Evolutionary conservation across 2,888 invertebrate species (phyloP), one percentile per base, ranked within the genome.

Genomic region (Neria commutata): DNA sequence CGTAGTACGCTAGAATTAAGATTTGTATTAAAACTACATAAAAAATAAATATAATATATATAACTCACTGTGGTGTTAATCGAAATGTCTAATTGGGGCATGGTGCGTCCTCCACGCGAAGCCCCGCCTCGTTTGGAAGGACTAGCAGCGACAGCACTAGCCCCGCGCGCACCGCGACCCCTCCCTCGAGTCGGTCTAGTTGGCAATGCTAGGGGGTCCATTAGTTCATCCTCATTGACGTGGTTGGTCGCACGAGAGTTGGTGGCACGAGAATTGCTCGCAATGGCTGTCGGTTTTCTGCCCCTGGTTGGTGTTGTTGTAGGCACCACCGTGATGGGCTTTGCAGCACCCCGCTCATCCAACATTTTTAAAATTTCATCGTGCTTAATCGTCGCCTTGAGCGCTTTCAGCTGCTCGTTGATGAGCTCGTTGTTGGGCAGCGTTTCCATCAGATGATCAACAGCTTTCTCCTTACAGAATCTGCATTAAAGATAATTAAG

Each of bases 381-480:
- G 4, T 69, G 67, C 1, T 70, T 71, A 11, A 72, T 64, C 8
- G 65, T 71, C 10, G 80, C 71, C 61, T 84, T 83, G 61, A 84
- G 86, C 24, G 76, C 74, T 8, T 73, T 68, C 1, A 89, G 74
- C 66, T 84, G 84, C 1, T 78, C 78, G 37, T 84, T 83, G 3
- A 86, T 79, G 2, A 80, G 75, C 14, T 85, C 83, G 59, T 84
- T 84, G 17, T 80, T 77, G 0, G 84, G 81, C 56, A 84, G 74
- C 33, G 83, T 76, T 16, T 81, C 77, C 70, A 83, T 83, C 46
- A 90, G 74, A 73, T 85, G 81, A 1, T 84, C 77, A 48, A 85
- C 71, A 0, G 82, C 83, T 69, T 83, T 84, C 2, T 83, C 76
- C 56, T 83, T 82, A 65, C 88, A 88, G 67, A 86, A 83, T 17